Base-by-base conservation (phyloP, 2,113 vertebrate genomes). In the Garra rufa region DNA sequence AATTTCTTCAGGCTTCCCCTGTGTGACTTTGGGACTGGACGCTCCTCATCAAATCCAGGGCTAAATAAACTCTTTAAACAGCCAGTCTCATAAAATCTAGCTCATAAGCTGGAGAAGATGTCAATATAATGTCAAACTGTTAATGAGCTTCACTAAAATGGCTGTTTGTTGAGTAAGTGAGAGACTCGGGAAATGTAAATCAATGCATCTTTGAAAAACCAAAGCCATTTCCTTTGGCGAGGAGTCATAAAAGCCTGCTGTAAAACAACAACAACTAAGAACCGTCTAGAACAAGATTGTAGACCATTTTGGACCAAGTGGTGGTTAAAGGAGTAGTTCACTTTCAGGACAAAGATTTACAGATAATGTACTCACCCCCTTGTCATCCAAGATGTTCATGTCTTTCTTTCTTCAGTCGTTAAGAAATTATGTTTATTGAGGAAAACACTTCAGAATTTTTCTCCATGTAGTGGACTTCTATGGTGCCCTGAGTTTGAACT, bases 1-100 rank as follows among this genome's bases (percentile, higher is more conserved):
- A 28, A 82, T 75, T 82, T 81, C 65, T 67, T 83, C 19, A 61
- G 76, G 83, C 44, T 70, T 41, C 17, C 4, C 2, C 70, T 73
- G 70, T 26, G 43, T 71, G 38, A 71, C 69, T 71, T 34, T 76
- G 48, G 13, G 74, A n/a, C 11, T 6, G 11, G 19, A 41, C 1
- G 76, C n/a, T 79, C n/a, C 38, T 55, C 74, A 21, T 77, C 11
- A 77, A 41, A 57, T 24, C 52, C 21, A 26, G 43, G n/a, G 24
- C 50, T 59, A 59, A 57, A 43, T 3, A 41, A 41, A 77, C 50
- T 41, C 50, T 59, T 59, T 17, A 34, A 77, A 59, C 52, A 71
- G 69, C 21, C 69, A 55, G 74, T 9, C 28, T 55, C 28, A 55
- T 76, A 44, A 73, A 73, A 46, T 26, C 3, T 1, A 57, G 19